These are phyloP conservation scores for Gryllus longicercus DNA, from an alignment of 2,888 invertebrate genomes.

Conservation along the genomic window DNA sequence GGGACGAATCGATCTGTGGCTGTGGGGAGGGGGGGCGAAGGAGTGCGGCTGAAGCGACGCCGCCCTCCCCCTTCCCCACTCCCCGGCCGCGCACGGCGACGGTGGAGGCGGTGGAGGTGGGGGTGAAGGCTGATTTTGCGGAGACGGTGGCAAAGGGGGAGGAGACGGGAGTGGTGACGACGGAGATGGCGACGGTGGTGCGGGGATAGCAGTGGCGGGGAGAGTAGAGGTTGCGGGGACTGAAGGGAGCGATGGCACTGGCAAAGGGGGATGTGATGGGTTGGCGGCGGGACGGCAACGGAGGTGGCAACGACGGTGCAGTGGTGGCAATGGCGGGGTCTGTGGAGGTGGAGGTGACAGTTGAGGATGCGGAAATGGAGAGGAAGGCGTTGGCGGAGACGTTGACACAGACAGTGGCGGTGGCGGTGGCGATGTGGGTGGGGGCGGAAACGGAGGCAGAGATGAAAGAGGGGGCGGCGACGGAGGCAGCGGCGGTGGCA, in stretches of 20 bases:
- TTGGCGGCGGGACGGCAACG: neutral
- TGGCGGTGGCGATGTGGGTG: conserved; percentile 30
- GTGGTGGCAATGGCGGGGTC: neutral
- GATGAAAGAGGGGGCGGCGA: neutral
- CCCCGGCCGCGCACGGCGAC: neutral
- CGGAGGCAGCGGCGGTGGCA: neutral
- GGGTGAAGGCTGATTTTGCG: neutral
- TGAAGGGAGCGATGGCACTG: neutral
- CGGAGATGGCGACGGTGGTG: neutral
- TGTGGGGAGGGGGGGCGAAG: too few species aligned
- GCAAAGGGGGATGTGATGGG: neutral
- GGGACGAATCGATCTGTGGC: too few species aligned
- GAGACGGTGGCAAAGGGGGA: neutral
- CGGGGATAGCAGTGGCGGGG: neutral
- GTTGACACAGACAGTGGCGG: conserved; percentile 36
- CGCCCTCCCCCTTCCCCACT: too few species aligned
- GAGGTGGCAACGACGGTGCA: neutral
- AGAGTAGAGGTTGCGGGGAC: neutral
- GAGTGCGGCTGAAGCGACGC: too few species aligned
- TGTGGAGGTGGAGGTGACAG: conserved; percentile 30
- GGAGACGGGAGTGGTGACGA: neutral
- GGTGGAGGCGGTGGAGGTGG: neutral
- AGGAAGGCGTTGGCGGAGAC: conserved; percentile 35
- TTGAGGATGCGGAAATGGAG: conserved; percentile 38
- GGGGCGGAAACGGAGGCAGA: conserved; percentile 4